These are phyloP conservation scores for Wiebesia pumilae DNA, from an alignment of 1,140 invertebrate genomes.

Conservation along the genomic window DNA sequence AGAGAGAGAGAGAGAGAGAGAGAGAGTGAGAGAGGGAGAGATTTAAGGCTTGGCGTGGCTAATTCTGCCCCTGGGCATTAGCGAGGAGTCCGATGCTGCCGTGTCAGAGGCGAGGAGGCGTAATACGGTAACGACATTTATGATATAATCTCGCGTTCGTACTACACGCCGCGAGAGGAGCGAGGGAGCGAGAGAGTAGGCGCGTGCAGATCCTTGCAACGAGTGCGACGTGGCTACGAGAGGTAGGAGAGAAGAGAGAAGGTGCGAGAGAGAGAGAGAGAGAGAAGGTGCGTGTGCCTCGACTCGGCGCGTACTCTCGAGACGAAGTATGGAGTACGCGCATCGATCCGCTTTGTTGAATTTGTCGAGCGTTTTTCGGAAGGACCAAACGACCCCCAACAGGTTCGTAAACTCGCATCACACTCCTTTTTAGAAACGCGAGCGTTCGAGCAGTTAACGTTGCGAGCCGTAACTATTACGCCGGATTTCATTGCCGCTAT, in stretches of 20 bases:
- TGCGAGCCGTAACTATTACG: too few species aligned
- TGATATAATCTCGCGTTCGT: constrained; percentile 68
- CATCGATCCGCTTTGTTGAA: not conserved
- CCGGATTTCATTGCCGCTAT: too few species aligned
- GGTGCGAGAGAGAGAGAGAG: not conserved
- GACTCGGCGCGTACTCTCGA: not conserved
- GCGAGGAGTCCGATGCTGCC: not conserved
- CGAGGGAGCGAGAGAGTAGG: constrained; percentile 17
- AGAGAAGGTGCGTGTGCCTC: not conserved
- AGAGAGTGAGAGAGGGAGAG: not conserved
- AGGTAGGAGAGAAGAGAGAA: not conserved
- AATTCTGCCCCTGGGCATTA: constrained; percentile 28
- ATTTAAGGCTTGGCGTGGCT: not conserved
- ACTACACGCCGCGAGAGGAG: constrained; percentile 29
- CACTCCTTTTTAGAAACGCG: too few species aligned
- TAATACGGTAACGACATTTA: constrained; percentile 70
- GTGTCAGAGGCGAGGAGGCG: constrained; percentile 57
- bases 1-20: not conserved
- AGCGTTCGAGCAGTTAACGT: too few species aligned
- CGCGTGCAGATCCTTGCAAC: constrained; percentile 11
- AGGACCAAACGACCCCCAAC: too few species aligned
- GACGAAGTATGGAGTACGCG: not conserved
- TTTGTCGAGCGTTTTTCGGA: not conserved
- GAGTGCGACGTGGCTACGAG: not conserved
- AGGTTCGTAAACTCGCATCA: too few species aligned